phyloP scores from a whole-genome alignment of 2,797 vertebrate genomes.

The Periophthalmus magnuspinnatus region DNA sequence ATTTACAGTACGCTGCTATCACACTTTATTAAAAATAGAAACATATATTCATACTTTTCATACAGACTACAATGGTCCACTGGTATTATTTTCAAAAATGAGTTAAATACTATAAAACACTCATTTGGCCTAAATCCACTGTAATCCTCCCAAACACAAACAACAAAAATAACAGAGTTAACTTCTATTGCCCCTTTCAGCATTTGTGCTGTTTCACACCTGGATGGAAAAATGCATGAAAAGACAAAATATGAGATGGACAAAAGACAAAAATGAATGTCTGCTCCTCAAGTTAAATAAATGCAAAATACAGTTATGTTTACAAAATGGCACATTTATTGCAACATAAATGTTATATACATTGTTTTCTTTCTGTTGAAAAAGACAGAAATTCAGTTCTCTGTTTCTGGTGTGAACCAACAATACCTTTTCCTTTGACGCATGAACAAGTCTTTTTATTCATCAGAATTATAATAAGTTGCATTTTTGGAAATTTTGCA shows the following conservation, averaged over 20 bases:
- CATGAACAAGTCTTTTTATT: conserved; percentile 90
- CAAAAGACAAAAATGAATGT: conserved; percentile 65
- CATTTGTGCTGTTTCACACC: conserved; percentile 23
- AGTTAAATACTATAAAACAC: conserved; percentile 70
- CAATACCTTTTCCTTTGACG: conserved; percentile 92
- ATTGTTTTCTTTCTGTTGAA: conserved; percentile 95
- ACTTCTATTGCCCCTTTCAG: conserved; percentile 22
- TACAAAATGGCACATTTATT: conserved; percentile 99
- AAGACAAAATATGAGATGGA: conserved; percentile 44
- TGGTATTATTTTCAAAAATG: conserved; percentile 60
- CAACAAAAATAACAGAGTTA: conserved; percentile 16
- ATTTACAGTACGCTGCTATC: conserved; percentile 63
- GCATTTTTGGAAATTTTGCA: conserved; percentile 87
- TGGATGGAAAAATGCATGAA: conserved; percentile 29
- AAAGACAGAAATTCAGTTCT: conserved; percentile 93
- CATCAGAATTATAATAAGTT: conserved; percentile 88
- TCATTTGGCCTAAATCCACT: conserved; percentile 74
- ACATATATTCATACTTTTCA: conserved; percentile 76
- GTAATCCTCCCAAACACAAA: conserved; percentile 55
- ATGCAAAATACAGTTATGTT: conserved; percentile 76
- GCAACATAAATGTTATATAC: conserved; percentile 99
- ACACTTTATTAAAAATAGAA: conserved; percentile 81
- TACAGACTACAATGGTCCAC: conserved; percentile 78
- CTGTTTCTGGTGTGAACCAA: conserved; percentile 88
- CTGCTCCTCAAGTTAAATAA: conserved; percentile 70